phyloP scores from a whole-genome alignment of 2,888 invertebrate species.

The Pardosa pseudoannulata region DNA sequence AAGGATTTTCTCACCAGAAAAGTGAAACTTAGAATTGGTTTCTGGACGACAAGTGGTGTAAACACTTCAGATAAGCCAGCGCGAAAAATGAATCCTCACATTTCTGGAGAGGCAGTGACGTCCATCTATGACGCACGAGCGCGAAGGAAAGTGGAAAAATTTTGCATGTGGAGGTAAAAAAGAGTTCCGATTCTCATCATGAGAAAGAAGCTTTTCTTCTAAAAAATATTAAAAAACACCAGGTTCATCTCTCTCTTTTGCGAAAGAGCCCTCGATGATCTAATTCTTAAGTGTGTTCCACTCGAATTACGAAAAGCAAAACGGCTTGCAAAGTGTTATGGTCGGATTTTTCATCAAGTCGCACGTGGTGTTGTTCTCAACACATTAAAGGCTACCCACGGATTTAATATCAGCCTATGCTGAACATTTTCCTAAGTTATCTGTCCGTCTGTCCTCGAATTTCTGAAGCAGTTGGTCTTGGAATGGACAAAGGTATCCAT shows the following conservation, averaged over 20 bases:
- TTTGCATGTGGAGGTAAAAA: neutral
- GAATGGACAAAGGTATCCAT: no score
- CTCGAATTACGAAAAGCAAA: neutral
- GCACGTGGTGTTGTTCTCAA: no score
- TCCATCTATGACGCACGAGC: slow-evolving; percentile 42
- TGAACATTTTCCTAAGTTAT: no score
- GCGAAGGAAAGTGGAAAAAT: neutral
- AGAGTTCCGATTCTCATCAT: neutral
- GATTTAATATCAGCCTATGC: no score
- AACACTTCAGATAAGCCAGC: slow-evolving; percentile 59
- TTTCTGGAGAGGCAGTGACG: slow-evolving; percentile 57
- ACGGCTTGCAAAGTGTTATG: no score
- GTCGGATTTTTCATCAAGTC: no score
- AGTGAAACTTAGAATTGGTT: slow-evolving; percentile 29
- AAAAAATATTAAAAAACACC: neutral
- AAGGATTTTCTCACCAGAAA: slow-evolving; percentile 43
- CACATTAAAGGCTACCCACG: no score
- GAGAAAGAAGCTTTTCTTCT: neutral
- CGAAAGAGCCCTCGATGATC: neutral
- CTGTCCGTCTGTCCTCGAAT: no score
- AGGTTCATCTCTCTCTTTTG: neutral
- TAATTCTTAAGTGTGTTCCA: neutral
- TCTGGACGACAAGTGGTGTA: slow-evolving; percentile 53
- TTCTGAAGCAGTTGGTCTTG: no score
- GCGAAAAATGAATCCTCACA: slow-evolving; percentile 43